Conservation (phyloP, 2,888 invertebrate genomes). For the Antheraea assamensis region DNA sequence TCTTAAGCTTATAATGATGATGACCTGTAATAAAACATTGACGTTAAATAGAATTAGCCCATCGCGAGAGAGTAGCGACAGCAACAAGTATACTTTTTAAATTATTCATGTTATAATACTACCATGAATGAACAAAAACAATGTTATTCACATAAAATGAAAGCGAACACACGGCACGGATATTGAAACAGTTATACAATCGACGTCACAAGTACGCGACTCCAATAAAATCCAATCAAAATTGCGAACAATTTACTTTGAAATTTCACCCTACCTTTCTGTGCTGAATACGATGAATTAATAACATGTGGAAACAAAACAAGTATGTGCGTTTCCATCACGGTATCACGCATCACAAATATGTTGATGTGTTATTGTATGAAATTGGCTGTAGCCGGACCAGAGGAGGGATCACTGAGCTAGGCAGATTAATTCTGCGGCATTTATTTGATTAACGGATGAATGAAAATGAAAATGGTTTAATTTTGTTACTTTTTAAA, state of each 20-base stretch:
- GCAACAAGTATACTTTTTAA: not conserved
- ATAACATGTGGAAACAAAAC: slow-evolving; percentile 63
- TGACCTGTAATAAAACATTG: too few relatives aligned
- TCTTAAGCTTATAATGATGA: too few relatives aligned
- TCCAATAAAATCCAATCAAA: slow-evolving; percentile 68
- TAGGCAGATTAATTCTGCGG: slow-evolving; percentile 60
- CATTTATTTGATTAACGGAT: slow-evolving; percentile 22
- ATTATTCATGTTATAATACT: too few relatives aligned
- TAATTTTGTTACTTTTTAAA: slow-evolving; percentile 16
- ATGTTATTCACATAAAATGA: slow-evolving; percentile 36
- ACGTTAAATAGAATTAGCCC: too few relatives aligned
- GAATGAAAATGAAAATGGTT: slow-evolving; percentile 16
- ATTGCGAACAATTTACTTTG: slow-evolving; percentile 52
- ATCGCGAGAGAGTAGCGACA: too few relatives aligned
- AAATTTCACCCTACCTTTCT: slow-evolving; percentile 48
- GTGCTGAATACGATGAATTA: slow-evolving; percentile 58
- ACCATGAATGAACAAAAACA: slow-evolving; percentile 15
- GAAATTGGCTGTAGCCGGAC: slow-evolving; percentile 62
- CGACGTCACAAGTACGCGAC: slow-evolving; percentile 46
- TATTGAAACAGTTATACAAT: slow-evolving; percentile 45
- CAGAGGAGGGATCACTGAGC: slow-evolving; percentile 42
- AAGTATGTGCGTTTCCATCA: slow-evolving; percentile 52
- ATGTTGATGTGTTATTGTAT: slow-evolving; percentile 67
- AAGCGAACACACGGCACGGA: slow-evolving; percentile 35
- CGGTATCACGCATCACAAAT: slow-evolving; percentile 55